A percentile compares a stretch with the other conserved stretches of the same genome.
Conservation (phyloP, 2,888 invertebrate genomes). For the Zaprionus bogoriensis region DNA sequence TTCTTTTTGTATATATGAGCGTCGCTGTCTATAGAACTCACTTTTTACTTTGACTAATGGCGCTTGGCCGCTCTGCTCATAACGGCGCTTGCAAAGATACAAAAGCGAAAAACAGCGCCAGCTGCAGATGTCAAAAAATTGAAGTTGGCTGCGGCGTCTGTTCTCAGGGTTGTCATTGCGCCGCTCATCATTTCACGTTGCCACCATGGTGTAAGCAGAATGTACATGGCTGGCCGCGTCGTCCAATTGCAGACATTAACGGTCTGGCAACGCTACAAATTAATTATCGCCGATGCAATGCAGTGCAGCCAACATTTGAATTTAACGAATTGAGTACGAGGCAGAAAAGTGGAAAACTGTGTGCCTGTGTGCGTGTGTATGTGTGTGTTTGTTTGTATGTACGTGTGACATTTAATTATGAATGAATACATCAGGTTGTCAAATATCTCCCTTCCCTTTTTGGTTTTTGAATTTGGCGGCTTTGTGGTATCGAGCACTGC, state of each 20-base stretch:
- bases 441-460: too few species aligned
- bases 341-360: background rate
- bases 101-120: conserved; percentile 68
- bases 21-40: conserved; percentile 39
- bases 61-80: conserved; percentile 68
- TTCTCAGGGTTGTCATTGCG: conserved; percentile 36
- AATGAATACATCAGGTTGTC: too few species aligned
- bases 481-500: too few species aligned
- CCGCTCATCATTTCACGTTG: conserved; percentile 6
- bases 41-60: conserved; percentile 57
- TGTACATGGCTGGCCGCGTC: too few species aligned
- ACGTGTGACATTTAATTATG: too few species aligned
- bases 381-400: too few species aligned
- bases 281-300: conserved; percentile 11
- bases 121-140: conserved; percentile 40
- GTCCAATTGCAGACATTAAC: background rate
- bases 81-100: conserved; percentile 75
- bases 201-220: conserved; percentile 11
- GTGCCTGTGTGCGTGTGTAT: too few species aligned
- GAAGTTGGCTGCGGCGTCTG: conserved; percentile 61
- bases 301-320: conserved; percentile 29
- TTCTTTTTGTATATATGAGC: conserved; percentile 18
- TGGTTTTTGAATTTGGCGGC: too few species aligned
- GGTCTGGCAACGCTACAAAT: conserved; percentile 18
- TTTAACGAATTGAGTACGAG: conserved; percentile 25